phyloP scores from a whole-genome alignment of 2,113 vertebrate genomes.

The Lota lota region DNA sequence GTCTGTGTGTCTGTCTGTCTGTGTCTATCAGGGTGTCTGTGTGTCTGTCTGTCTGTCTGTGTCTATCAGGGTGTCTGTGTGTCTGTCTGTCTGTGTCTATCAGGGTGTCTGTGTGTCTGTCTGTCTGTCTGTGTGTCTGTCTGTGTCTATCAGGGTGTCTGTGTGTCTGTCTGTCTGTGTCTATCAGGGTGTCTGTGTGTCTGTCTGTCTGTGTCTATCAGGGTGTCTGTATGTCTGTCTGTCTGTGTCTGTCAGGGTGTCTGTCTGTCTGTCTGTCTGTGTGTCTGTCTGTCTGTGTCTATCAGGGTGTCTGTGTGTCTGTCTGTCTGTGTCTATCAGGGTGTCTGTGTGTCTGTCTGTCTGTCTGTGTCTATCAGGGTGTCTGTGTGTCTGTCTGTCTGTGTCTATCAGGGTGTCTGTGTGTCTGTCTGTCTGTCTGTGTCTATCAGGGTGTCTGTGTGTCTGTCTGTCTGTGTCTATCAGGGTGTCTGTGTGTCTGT shows the following conservation, averaged over 20 bases:
- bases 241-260: constrained; percentile 5
- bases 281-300: not conserved
- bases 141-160: not conserved
- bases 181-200: no score
- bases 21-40: not conserved
- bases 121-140: not conserved
- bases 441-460: not conserved
- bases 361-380: not conserved
- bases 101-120: constrained; percentile 22
- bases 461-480: no score
- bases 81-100: no score
- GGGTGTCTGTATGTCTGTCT: constrained; percentile 34
- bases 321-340: no score
- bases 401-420: no score
- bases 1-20: not conserved
- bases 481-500: constrained; percentile 18
- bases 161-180: not conserved
- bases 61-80: no score
- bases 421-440: constrained; percentile 16
- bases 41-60: not conserved
- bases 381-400: no score
- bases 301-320: not conserved
- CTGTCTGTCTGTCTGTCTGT: not conserved
- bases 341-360: not conserved
- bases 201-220: constrained; percentile 12